Evolutionary conservation across 1,140 invertebrate genomes (phyloP).

Genomic region (Leptinotarsa defecta): DNA sequence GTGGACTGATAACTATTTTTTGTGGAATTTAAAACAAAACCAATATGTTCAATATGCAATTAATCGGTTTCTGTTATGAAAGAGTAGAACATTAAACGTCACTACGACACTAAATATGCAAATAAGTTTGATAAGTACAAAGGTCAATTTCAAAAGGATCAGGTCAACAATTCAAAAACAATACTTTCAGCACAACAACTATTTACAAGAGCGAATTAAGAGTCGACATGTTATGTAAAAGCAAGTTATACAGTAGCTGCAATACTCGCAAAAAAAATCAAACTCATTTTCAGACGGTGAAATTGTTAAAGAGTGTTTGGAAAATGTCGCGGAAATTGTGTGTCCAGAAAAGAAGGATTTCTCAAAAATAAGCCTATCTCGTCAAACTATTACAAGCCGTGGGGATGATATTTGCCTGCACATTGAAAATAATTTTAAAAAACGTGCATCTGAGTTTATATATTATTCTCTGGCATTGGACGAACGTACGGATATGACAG

Average conservation of each 20-base stretch:
- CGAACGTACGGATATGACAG: not conserved
- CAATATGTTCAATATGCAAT: slow-evolving; percentile 7
- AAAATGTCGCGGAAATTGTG: not conserved
- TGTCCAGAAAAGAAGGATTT: slow-evolving; percentile 1
- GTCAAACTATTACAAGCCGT: not conserved
- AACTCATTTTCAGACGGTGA: not conserved
- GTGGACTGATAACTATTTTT: slow-evolving; percentile 5
- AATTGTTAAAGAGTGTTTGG: not conserved
- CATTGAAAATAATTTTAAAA: not conserved
- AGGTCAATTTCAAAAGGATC: not conserved
- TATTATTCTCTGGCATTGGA: not conserved
- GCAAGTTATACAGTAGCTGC: not conserved
- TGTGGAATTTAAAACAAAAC: not conserved
- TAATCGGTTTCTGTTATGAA: not conserved
- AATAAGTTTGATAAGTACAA: not conserved
- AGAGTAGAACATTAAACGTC: not conserved
- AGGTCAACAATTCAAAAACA: not conserved
- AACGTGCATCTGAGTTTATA: not conserved
- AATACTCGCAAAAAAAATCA: not conserved
- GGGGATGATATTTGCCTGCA: not conserved
- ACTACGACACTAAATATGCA: not conserved
- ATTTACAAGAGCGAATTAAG: not conserved
- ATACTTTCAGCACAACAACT: not conserved
- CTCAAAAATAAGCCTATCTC: slow-evolving; percentile 8
- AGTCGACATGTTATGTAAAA: not conserved